Conservation (phyloP, 2,797 vertebrate genomes). For the Lithobates sylvaticus region DNA sequence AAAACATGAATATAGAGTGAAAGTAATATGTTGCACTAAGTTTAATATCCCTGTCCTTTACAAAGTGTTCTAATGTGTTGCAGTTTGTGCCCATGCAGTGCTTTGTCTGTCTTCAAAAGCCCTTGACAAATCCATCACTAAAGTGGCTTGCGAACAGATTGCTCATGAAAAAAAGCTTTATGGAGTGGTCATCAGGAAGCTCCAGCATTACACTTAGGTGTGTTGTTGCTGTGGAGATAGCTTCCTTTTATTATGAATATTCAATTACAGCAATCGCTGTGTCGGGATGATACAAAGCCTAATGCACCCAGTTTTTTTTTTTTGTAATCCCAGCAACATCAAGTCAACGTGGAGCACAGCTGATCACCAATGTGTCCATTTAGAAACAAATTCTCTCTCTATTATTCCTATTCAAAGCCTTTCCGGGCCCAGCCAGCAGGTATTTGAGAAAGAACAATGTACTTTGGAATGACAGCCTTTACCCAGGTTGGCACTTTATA, state of each 20-base stretch:
- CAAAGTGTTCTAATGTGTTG: slow-evolving; percentile 50
- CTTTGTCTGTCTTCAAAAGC: slow-evolving; percentile 57
- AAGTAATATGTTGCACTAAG: slow-evolving; percentile 13
- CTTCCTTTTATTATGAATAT: slow-evolving; percentile 60
- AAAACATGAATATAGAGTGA: slow-evolving; percentile 26
- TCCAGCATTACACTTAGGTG: slow-evolving; percentile 48
- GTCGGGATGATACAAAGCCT: slow-evolving; percentile 45
- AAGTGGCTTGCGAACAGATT: slow-evolving; percentile 42
- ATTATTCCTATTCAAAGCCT: slow-evolving; percentile 42
- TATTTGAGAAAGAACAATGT: slow-evolving; percentile 39
- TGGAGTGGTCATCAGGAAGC: slow-evolving; percentile 49
- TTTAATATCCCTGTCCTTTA: slow-evolving; percentile 46
- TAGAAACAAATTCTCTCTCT: slow-evolving; percentile 47
- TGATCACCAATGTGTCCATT: slow-evolving; percentile 39
- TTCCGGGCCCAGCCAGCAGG: slow-evolving; percentile 22
- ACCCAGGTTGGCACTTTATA: slow-evolving; percentile 62
- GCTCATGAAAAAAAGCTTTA: slow-evolving; percentile 36
- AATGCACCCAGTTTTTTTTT: slow-evolving; percentile 52
- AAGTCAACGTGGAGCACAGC: slow-evolving; percentile 40
- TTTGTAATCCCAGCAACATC: slow-evolving; percentile 35
- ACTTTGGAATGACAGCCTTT: slow-evolving; percentile 33
- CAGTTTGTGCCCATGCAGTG: slow-evolving; percentile 38
- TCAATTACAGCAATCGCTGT: slow-evolving; percentile 48
- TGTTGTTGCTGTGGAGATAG: slow-evolving; percentile 57
- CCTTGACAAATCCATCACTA: slow-evolving; percentile 57